Conservation (phyloP, 2,113 vertebrate species). For the Tetrax tetrax region DNA sequence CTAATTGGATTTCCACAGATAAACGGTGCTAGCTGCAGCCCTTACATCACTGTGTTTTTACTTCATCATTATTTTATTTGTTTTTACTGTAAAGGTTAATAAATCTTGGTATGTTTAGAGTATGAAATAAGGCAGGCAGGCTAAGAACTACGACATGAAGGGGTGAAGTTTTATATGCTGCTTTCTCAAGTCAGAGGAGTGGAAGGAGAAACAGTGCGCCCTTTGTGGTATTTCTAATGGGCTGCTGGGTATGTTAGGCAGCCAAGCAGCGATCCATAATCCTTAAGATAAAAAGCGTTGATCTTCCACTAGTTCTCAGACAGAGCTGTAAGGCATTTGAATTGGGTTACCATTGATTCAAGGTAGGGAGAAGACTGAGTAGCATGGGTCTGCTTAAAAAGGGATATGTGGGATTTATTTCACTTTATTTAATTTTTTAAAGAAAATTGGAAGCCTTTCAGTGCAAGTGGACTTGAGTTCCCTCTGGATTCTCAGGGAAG, state of each 20-base stretch:
- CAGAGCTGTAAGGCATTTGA: slow-evolving; percentile 65
- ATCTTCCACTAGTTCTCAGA: slow-evolving; percentile 63
- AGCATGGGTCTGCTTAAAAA: slow-evolving; percentile 49
- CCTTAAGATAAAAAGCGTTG: slow-evolving; percentile 71
- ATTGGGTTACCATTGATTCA: slow-evolving; percentile 75
- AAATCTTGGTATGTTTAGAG: slow-evolving; percentile 76
- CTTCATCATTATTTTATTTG: slow-evolving; percentile 83
- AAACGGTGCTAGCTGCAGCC: slow-evolving; percentile 83
- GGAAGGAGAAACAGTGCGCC: slow-evolving; percentile 3
- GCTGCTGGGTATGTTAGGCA: slow-evolving; percentile 45
- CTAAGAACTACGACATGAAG: neutral
- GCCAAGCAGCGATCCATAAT: slow-evolving; percentile 54
- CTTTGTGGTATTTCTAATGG: slow-evolving; percentile 56
- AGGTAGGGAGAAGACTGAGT: neutral
- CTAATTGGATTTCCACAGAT: slow-evolving; percentile 98
- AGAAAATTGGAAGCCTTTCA: slow-evolving; percentile 44
- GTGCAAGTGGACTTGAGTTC: neutral
- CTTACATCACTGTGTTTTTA: slow-evolving; percentile 80
- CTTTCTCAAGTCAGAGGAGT: slow-evolving; percentile 30
- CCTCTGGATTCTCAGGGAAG: neutral
- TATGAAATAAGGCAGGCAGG: slow-evolving; percentile 64
- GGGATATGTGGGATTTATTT: slow-evolving; percentile 32
- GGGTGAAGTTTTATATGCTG: slow-evolving; percentile 49
- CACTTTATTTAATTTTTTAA: slow-evolving; percentile 46
- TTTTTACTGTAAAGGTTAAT: slow-evolving; percentile 87